Evolutionary conservation across 1,140 invertebrate species (phyloP), one percentile per base, ranked within the genome.

Genomic region (Pogonomyrmex barbatus): DNA sequence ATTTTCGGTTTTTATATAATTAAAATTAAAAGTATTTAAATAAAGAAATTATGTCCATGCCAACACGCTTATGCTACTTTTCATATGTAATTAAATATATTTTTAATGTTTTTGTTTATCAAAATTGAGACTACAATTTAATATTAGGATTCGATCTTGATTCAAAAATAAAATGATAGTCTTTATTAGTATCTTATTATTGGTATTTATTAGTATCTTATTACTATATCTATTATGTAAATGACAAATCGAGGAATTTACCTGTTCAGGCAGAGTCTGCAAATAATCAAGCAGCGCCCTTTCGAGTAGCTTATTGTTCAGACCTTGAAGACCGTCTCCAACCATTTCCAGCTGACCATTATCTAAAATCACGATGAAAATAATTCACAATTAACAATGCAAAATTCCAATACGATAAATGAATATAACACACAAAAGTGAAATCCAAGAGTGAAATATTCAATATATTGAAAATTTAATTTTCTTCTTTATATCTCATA

Each of bases 321-420:
- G 67, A 42, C 93, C 92, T n/a, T 93, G 94, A 33, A 90, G 93
- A 24, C 92, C 93, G n/a, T 93, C 92, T 1, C 93, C 93, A 1
- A 94, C 91, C 1, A 91, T 94, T 73, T 95, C 94, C 4, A 93
- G 73, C 33, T 94, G 94, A 6, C 93, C 93, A 54, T 88, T 91
- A 77, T 93, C 93, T 94, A 78, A 52, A 89, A 86, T 8, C 4
- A 2, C 12, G 6, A 68, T 58, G 12, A 50, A 79, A 42, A 24
- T 67, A 30, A 81, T 54, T 68, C 10, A 2, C 24, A 47, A 68
- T 50, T 68, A 50, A 30, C 9, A 12, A n/a, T 42, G 54, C 36
- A 36, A 47, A 52, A 14, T 39, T 65, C 8, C 17, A 73, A 73
- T 73, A 39, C 33, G 30, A 30, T 58, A 24, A 24, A 24, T 24